Evolutionary conservation across 2,113 vertebrate genomes (phyloP), one percentile per base, ranked within the genome.

Genomic region (Nothoprocta perdicaria): DNA sequence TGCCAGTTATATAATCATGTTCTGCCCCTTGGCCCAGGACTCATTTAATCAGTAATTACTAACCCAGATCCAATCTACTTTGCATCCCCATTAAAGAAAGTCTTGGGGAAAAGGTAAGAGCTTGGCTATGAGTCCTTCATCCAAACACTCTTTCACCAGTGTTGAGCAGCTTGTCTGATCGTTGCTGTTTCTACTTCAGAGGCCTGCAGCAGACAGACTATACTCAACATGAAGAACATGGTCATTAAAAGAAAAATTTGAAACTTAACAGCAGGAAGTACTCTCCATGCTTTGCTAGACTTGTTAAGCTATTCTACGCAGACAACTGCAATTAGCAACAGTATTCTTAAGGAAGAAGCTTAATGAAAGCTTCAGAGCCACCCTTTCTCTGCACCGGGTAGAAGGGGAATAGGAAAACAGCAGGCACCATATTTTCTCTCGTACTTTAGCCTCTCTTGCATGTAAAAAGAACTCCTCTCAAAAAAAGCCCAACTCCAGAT

Each of bases 21-120:
- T 90, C 75, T 17, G 60, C 74, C 89, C 78, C 89, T 87, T 0
- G 0, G 31, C 67, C 76, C 24, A 0, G 16, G 67, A 35, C 55
- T 81, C 14, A 0, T 67, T 85, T 81, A 74, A 4, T 29, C 3
- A 60, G 46, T 57, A 85, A 87, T 92, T 87, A 95, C 60, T 87
- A 95, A 93, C 78, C 71, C 7, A 7, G 11, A 69, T 29, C 41
- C 52, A 57, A 85, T 67, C 81, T 89, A 41, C 78, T 93, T 77
- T 89, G 81, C 84, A 46, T 40, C 76, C 58, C 46, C 3, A 2
- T 86, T 95, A 74, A 86, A 84, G 84, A 90, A 85, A 92, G 69
- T 12, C 45, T 71, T 45, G 45, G 10, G 35, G n/a, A 55, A 60
- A 43, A 94, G 79, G 79, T 85, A 80, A 83, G 82, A 85, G 60